Evolutionary conservation across 92 coral and sea anemone species (phyloP).

Genomic region (Anthopleura xanthogrammica): DNA sequence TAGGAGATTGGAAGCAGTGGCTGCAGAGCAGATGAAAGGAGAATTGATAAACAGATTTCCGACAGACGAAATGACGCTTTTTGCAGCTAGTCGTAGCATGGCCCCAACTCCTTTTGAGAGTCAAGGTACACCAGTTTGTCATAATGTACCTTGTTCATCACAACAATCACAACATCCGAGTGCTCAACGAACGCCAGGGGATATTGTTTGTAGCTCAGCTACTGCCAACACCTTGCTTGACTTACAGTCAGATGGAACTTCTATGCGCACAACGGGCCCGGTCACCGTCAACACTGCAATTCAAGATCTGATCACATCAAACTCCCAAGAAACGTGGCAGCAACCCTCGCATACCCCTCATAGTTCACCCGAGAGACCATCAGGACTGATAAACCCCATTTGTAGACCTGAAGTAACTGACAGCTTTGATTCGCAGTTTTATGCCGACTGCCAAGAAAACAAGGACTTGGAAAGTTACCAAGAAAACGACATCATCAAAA

Average conservation of each 20-base stretch:
- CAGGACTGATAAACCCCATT: not conserved
- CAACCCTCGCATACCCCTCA: not conserved
- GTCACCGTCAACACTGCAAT: not conserved
- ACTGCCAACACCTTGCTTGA: not conserved
- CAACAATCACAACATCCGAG: slow-evolving; percentile 35
- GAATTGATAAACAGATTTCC: slow-evolving; percentile 32
- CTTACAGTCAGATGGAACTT: not conserved
- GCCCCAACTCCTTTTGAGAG: slow-evolving; percentile 22
- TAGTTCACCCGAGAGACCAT: not conserved
- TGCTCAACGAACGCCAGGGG: slow-evolving; percentile 4
- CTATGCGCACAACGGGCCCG: not conserved
- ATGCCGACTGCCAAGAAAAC: not conserved
- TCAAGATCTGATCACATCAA: not conserved
- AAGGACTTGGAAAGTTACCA: not conserved
- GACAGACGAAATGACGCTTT: slow-evolving; percentile 37
- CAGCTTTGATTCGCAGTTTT: not conserved
- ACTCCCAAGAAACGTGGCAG: not conserved
- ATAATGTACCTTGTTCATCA: slow-evolving; percentile 27
- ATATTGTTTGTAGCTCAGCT: not conserved
- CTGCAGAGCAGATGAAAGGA: slow-evolving; percentile 77
- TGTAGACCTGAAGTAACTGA: not conserved
- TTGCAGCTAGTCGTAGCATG: slow-evolving; percentile 48
- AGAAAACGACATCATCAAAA: not conserved
- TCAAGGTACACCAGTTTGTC: slow-evolving; percentile 19
- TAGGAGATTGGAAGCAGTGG: slow-evolving; percentile 73